Conservation (phyloP, 2,113 vertebrate species). For the Vombatus ursinus region DNA sequence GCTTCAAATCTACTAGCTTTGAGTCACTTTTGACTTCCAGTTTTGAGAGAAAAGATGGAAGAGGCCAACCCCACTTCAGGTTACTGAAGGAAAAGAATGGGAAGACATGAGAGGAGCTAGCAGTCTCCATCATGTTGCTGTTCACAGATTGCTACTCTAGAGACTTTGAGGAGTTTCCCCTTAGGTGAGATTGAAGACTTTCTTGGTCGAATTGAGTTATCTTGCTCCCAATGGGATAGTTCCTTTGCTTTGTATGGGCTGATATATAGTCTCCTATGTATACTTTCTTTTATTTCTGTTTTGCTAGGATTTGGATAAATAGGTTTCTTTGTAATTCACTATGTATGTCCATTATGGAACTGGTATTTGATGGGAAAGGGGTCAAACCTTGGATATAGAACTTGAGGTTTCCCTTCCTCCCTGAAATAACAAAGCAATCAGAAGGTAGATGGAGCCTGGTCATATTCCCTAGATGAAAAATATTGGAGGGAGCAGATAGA, state of each 20-base stretch:
- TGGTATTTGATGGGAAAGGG: no score
- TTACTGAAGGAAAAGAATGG: neutral
- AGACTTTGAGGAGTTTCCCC: neutral
- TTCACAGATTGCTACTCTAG: neutral
- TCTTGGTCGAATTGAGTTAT: neutral
- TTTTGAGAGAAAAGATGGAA: neutral
- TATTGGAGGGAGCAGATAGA: no score
- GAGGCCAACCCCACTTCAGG: neutral
- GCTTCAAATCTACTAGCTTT: neutral
- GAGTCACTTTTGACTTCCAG: neutral
- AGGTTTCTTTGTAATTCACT: neutral
- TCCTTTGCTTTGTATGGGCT: neutral
- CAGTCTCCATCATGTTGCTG: neutral
- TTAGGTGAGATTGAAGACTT: neutral
- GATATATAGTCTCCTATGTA: neutral
- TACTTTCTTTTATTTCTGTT: neutral
- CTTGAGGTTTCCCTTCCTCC: no score
- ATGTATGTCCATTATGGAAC: no score
- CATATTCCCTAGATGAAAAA: no score
- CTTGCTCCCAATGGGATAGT: neutral
- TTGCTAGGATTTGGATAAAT: neutral
- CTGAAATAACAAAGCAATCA: no score
- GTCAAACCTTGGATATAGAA: no score
- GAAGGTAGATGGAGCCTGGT: no score
- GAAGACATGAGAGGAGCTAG: neutral